Evolutionary conservation across 2,113 vertebrate genomes (phyloP), one percentile per base, ranked within the genome.

Genomic region (Saguinus midas): DNA sequence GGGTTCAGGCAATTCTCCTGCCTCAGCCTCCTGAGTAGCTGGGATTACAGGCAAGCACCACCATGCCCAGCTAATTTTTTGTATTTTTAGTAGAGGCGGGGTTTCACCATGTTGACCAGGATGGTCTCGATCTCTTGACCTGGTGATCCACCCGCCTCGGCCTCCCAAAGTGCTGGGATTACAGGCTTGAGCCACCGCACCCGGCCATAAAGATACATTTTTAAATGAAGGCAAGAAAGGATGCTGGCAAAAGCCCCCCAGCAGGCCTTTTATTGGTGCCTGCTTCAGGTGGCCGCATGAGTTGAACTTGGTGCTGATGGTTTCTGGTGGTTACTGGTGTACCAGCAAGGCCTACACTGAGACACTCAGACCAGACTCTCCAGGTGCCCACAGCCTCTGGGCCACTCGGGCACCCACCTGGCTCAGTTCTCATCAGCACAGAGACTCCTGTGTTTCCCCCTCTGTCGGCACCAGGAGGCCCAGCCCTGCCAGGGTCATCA

Each of bases 401-500:
- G 64, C 43, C 0, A 0, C 91, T 20, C 6, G 8, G 64, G 35
- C 52, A 37, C 1, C 18, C 45, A 1, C 4, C 21, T 7, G 35
- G 52, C 55, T 27, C 0, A 17, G 57, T 55, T 58, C 80, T 40
- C 82, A 48, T 13, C 50, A 43, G 18, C 72, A 0, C 2, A 18
- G 50, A 8, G 11, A 27, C 5, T 3, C n/a, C 78, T 5, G 35
- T 0, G 8, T 45, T 32, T 75, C 88, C 66, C 25, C 79, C 6
- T 58, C 61, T 57, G 0, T 0, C 4, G 37, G 29, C 18, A n/a
- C 88, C 7, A 5, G n/a, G 87, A 87, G 48, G 13, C 61, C 20
- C 13, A 1, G n/a, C 61, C 40, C 78, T 32, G 5, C 2, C 0
- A 6, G 45, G 32, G 57, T 32, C 70, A 1, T 2, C 0, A 0